Base-by-base conservation (phyloP, 2,797 vertebrate genomes). In the Anisognathus igniventris region DNA sequence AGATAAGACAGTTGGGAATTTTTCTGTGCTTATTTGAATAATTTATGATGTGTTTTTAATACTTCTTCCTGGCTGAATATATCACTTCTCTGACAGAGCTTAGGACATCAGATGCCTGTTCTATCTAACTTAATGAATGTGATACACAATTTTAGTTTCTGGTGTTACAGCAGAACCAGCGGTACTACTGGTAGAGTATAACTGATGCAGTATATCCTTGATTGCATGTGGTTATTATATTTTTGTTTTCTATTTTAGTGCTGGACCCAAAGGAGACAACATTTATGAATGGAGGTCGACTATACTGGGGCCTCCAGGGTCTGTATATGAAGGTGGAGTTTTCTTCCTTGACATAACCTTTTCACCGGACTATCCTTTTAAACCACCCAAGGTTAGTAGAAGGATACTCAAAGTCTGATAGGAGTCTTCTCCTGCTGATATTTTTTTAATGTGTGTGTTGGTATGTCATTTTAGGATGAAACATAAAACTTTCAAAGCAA, bases 271-370 rank as follows among this genome's bases (percentile, higher is more conserved):
- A 98, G 98, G 98, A 97, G 98, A 98, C 97, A 98, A 98, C 97
- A 98, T 98, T 97, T 98, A 98, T 97, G 98, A 98, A 96, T 98
- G 98, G 98, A 98, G 98, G 96, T 98, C 98, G 91, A 98, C 98
- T 96, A 98, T 98, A 96, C 97, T 98, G 95, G 98, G 98, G 61
- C 98, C 98, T 95, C 98, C 98, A 91, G 98, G 98, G 85, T 98
- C 98, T 95, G 98, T 98, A 76, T 98, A 98, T 92, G 98, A 98
- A 97, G 98, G 98, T 94, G 98, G 98, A 77, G 98, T 98, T 94
- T 98, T 98, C 98, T 98, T 98, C 96, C 98, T 98, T 97, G 98
- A 98, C 95, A 98, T 98, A 93, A 98, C 98, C 93, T 98, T 98
- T 97, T 98, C 98, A 96, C 98, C 98, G 96, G 98, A 98, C 94